Conservation (phyloP, 1,140 invertebrate species). For the Listronotus oregonensis region DNA sequence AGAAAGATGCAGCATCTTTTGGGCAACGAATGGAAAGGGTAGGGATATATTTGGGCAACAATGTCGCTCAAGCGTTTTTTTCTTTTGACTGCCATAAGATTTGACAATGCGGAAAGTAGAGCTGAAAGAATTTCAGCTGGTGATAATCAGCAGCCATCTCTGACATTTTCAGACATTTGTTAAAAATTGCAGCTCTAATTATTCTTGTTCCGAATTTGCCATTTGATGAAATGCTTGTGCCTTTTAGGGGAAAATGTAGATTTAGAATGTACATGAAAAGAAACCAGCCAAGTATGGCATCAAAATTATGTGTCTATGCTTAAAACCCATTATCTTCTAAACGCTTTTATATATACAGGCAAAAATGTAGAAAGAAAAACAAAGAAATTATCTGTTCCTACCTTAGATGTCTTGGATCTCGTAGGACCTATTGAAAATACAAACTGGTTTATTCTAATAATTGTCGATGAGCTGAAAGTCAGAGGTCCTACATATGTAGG, state of each 20-base stretch:
- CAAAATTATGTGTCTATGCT: constrained; percentile 6
- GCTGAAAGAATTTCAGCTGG: no score
- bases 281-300: constrained; percentile 22
- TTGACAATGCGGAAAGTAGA: no score
- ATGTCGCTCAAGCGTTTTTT: constrained; percentile 27
- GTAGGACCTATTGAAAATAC: constrained; percentile 19
- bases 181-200: no score
- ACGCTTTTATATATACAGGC: constrained; percentile 23
- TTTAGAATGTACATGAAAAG: constrained; percentile 27
- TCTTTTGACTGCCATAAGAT: no score
- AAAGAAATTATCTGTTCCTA: no score
- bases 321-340: constrained; percentile 17
- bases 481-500: constrained; percentile 13
- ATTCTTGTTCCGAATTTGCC: no score
- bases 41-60: constrained; percentile 25
- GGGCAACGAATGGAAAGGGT: no score
- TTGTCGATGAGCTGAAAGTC: constrained; percentile 6
- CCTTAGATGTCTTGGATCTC: constrained; percentile 22
- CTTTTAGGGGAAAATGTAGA: constrained; percentile 13
- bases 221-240: constrained; percentile 24
- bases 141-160: constrained; percentile 25
- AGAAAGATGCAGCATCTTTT: no score
- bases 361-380: no score
- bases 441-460: constrained; percentile 21
- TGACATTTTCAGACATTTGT: constrained; percentile 21